Base-by-base conservation (phyloP, 1,140 invertebrate species). In the Arctopsyche grandis region DNA sequence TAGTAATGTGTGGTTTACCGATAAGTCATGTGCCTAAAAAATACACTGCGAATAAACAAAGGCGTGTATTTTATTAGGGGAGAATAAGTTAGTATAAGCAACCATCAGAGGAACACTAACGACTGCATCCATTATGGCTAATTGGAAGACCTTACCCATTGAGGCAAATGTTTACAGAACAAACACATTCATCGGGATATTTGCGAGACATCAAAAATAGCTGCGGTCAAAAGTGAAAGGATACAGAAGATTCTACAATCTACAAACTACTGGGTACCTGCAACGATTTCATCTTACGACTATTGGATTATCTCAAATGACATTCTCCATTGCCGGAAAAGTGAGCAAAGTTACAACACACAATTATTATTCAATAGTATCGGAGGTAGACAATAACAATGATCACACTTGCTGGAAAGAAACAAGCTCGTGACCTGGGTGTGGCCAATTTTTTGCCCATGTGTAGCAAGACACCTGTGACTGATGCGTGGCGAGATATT, bases 311-410 rank as follows among this genome's bases (percentile, higher is more conserved):
- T 38, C 29, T 1, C 7, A 12, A 5, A 66, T 26, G 63, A 66
- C 63, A 66, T 66, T 66, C 14, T 24, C 19, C 24, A 52, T 60
- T 26, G 63, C 63, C 24, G 63, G 63, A 66, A 21, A 24, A 66
- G 63, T 66, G 63, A 24, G 24, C 63, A 4, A 26, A 21, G 75
- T 77, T 77, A 66, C 75, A 69, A 77, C 75, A 77, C 63, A 19
- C 26, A 63, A 77, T 77, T 77, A 58, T 77, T 77, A 77, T 77
- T 77, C 75, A 77, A 77, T 69, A 76, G 75, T 22, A 46, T 66
- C 46, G 56, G 16, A 19, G 60, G 14, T 43, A 77, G 60, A 77
- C 75, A 77, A 77, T 69, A 77, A 46, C n/a, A n/a, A n/a, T n/a
- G n/a, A n/a, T n/a, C n/a, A n/a, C 22, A 66, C 63, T 73, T n/a